Base-by-base conservation (phyloP, 2,888 invertebrate species). In the Galeopsomyia nigrocyanea region DNA sequence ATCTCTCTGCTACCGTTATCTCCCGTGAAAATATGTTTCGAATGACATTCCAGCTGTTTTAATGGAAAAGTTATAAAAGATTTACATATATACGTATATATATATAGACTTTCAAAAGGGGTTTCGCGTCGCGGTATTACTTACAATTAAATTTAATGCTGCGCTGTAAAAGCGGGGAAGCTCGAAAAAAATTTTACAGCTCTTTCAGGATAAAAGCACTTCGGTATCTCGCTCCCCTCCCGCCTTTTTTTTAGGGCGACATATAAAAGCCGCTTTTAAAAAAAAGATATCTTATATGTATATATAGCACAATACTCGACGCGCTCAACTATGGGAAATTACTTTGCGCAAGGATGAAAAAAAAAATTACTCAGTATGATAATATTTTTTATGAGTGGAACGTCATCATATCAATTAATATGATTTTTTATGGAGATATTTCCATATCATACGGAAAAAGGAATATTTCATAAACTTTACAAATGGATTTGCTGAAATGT, bases 131-230 rank as follows among this genome's bases (percentile, higher is more conserved):
- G 26, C 6, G 26, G n/a, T 16, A n/a, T 31, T 14, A 31, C 16
- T 46, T 13, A 19, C 58, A 58, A 39, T 58, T 58, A 46, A 46
- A 58, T 58, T 57, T 13, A 9, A 57, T 57, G 31, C 16, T 58
- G 58, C 46, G 58, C 46, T 46, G 46, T 19, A 46, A 61, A 49
- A 61, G 49, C 22, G 13, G 61, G 6, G 13, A 61, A 61, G 17
- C 7, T 17, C 39, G 17, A 58, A 58, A 58, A n/a, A 58, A 46
- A 58, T 46, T 19, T 39, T n/a, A 17, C 22, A 19, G 39, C 46
- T 39, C n/a, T 58, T 58, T 46, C 46, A 17, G n/a, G 46, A 14
- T 19, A 46, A 39, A 58, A 58, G 58, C 58, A 39, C 58, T 58
- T 46, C 17, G 39, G 13, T 16, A 1, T n/a, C n/a, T 6, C 13